Evolutionary conservation across 2,113 vertebrate genomes (phyloP), one percentile per base, ranked within the genome.

Genomic region (Zeus faber): DNA sequence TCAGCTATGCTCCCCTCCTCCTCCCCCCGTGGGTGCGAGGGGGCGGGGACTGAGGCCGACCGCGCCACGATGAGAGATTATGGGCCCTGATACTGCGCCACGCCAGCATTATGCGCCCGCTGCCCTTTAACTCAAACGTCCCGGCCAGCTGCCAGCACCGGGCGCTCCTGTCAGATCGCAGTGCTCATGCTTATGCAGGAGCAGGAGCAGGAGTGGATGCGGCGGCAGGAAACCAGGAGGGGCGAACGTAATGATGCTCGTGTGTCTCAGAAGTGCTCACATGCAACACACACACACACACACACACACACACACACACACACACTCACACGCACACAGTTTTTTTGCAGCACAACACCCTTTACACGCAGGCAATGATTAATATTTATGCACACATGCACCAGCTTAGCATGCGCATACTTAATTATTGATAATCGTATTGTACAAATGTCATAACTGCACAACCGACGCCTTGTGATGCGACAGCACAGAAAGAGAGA

Each of bases 61-160:
- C 76, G 67, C 31, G 29, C 76, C 70, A 77, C 72, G 67, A 84
- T 81, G 74, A 85, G 67, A 73, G 81, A 82, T 87, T 77, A 87
- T 83, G 71, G 82, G 68, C 56, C 72, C 61, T 77, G 82, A 81
- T 80, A 66, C 73, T 80, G 54, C 29, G 7, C 64, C 39, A 27
- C 49, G 55, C 62, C 74, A 79, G 71, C 72, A 72, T 83, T 83
- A 84, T 82, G 77, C 73, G 60, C 78, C 80, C 62, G 11, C 75
- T n/a, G n/a, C 70, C 75, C 79, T 86, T 82, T 83, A 73, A 75
- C 79, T 62, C 73, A 70, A 77, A 70, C 18, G 69, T 72, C 52
- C 54, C 9, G 72, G 75, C 77, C 24, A 23, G 54, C 66, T 78
- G 81, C 78, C 83, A 81, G 58, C 61, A 53, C 66, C 41, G n/a